Evolutionary conservation across 2,113 vertebrate species (phyloP), one percentile per base, ranked within the genome.

Genomic region (Promerops cafer): DNA sequence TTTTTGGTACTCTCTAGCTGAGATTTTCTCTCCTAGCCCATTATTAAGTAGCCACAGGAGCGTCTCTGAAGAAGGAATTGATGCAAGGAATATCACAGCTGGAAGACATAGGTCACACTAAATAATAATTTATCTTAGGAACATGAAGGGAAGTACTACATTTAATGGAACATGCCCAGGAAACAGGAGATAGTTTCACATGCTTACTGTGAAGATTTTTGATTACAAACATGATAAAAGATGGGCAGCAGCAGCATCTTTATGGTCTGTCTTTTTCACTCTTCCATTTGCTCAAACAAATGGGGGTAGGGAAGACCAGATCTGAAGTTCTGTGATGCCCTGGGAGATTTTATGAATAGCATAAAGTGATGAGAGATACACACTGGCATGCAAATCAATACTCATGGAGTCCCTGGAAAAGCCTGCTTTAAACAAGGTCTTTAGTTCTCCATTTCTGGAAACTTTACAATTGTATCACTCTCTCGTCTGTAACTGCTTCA

Each of bases 331-430:
- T 17, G 9, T 59, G 33, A 49, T 28, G 17, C 40, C 18, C n/a
- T 40, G 31, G 54, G 40, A 80, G 33, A 31, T 42, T 44, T 47
- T 49, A 59, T 42, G 23, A 56, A 47, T 16, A 49, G 26, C 9
- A 56, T 16, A 54, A 85, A 79, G n/a, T 59, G 4, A 27, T 42
- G 33, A 60, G 22, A 60, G 9, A 22, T 7, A n/a, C 13, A 23
- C 8, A 20, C 13, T 12, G 1, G 0, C 10, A 13, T 16, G 9
- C 74, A 30, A 27, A 45, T 40, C 0, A 1, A 5, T 37, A 28
- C 3, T 52, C 9, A 20, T 17, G 8, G 1, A 52, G 5, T 53
- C 22, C 7, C 12, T 2, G 4, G 31, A 83, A 57, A 78, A 53
- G 20, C 14, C 52, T 47, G 28, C 10, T 90, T 59, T 81, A 66